A percentile compares a stretch with the other conserved stretches of the same genome.
phyloP scores from a whole-genome alignment of 2,113 vertebrate species.

The Tychaedon coryphoeus region DNA sequence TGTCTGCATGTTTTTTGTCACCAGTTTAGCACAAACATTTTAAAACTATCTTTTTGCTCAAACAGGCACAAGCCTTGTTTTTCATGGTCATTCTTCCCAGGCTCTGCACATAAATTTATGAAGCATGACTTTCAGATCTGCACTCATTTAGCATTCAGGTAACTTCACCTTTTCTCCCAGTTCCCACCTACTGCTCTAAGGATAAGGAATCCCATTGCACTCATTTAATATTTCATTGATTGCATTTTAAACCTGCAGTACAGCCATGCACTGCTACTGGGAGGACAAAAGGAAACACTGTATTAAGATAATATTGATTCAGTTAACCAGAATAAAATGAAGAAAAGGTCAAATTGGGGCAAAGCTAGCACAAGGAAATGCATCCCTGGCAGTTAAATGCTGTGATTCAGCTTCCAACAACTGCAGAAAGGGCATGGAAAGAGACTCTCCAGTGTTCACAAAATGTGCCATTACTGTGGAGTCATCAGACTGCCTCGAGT shows the following conservation, averaged over 20 bases:
- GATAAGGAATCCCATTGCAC: not conserved
- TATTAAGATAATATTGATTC: conserved; percentile 26
- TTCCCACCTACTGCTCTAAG: not conserved
- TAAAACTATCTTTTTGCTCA: not conserved
- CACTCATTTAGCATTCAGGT: not conserved
- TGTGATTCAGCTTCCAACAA: not conserved
- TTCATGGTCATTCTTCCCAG: not conserved
- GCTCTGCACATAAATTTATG: not conserved
- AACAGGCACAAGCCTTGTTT: not conserved
- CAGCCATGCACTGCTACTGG: not conserved
- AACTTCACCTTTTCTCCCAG: not conserved
- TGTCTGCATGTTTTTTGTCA: not conserved
- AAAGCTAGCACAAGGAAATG: not conserved
- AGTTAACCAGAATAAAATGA: conserved; percentile 4
- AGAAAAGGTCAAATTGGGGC: not conserved
- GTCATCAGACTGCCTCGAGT: not conserved
- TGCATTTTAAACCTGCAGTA: not conserved
- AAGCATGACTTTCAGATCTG: not conserved
- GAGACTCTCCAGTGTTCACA: not conserved
- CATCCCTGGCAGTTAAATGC: not conserved
- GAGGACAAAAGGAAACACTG: not conserved
- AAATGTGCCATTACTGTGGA: conserved; percentile 1
- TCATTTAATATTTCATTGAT: conserved; percentile 29
- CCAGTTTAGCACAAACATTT: not conserved
- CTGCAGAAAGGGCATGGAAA: not conserved